Conservation (phyloP, 2,797 vertebrate genomes). For the Chaetophractus vellerosus region DNA sequence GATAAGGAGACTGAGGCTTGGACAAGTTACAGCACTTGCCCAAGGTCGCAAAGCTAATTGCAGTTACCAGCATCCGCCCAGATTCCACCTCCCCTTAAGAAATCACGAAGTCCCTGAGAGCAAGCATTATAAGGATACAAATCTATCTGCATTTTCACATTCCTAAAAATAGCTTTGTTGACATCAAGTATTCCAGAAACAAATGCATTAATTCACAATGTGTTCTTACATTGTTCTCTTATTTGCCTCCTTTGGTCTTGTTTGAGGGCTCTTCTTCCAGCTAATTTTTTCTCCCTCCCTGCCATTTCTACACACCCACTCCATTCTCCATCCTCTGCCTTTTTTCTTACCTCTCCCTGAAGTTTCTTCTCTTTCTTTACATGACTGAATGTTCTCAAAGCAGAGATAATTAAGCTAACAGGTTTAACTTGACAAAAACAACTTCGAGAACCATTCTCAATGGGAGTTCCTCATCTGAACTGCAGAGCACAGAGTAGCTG, state of each 20-base stretch:
- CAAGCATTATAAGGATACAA: conserved; percentile 23
- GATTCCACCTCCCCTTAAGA: background rate
- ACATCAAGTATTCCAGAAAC: background rate
- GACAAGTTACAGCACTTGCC: background rate
- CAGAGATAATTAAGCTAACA: conserved; percentile 42
- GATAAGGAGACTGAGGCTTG: background rate
- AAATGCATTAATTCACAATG: background rate
- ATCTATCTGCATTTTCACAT: conserved; percentile 20
- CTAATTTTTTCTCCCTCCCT: background rate
- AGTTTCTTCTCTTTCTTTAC: background rate
- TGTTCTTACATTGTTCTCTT: background rate
- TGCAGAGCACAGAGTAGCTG: background rate
- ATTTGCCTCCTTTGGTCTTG: background rate
- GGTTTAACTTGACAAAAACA: conserved; percentile 6
- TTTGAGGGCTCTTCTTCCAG: background rate
- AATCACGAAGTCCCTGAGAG: background rate
- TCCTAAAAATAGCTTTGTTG: conserved; percentile 14
- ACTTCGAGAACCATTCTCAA: conserved; percentile 38
- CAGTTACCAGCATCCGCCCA: background rate
- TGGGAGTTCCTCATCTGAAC: conserved; percentile 23
- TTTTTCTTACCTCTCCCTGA: background rate
- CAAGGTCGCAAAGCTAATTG: conserved; percentile 14
- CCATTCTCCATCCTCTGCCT: background rate
- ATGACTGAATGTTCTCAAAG: conserved; percentile 12
- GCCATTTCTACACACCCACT: background rate